These are phyloP conservation scores for Gobio occitaniae DNA, from an alignment of 2,797 vertebrate species.

Conservation along the genomic window DNA sequence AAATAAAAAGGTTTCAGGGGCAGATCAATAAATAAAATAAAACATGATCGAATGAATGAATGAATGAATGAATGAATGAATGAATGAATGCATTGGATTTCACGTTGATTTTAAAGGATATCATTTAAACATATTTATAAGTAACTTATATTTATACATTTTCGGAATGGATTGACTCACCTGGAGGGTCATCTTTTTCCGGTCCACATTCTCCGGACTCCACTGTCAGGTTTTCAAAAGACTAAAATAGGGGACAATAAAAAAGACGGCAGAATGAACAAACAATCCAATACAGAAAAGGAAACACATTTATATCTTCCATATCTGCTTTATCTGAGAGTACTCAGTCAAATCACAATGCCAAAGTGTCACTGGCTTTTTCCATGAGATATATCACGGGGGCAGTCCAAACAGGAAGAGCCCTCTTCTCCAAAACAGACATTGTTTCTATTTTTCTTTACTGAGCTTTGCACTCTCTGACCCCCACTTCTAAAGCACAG, in stretches of 20 bases:
- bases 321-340: slow-evolving; percentile 42
- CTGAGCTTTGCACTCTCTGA: slow-evolving; percentile 30
- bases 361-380: slow-evolving; percentile 65
- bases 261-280: background rate
- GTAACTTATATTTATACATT: background rate
- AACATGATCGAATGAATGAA: background rate
- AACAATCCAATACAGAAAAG: slow-evolving; percentile 22
- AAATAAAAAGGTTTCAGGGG: background rate
- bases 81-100: background rate
- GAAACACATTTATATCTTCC: slow-evolving; percentile 24
- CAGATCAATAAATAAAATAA: background rate
- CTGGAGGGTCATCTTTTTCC: slow-evolving; percentile 91
- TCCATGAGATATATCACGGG: slow-evolving; percentile 41
- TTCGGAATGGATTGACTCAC: slow-evolving; percentile 58
- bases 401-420: slow-evolving; percentile 51
- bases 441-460: slow-evolving; percentile 32
- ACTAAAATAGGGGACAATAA: slow-evolving; percentile 73
- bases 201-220: slow-evolving; percentile 87
- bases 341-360: slow-evolving; percentile 56
- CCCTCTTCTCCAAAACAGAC: slow-evolving; percentile 55
- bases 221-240: slow-evolving; percentile 92
- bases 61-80: background rate
- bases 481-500: background rate
- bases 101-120: background rate
- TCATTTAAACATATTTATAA: background rate